Evolutionary conservation across 2,797 vertebrate species (phyloP), one percentile per base, ranked within the genome.

Genomic region (Etheostoma perlongum): DNA sequence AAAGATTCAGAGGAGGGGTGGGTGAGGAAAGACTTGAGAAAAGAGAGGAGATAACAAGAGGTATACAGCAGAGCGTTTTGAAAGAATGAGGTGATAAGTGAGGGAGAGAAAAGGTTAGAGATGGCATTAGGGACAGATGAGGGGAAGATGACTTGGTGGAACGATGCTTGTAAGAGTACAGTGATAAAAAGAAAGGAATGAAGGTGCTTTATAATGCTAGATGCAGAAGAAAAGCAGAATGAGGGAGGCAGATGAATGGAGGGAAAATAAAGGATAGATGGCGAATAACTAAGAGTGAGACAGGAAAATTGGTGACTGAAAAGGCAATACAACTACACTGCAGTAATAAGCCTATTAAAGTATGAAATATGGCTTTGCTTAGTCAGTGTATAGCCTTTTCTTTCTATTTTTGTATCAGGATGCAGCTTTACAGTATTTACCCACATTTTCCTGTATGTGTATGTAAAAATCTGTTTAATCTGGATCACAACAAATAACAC

Each of bases 301-400:
- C 63, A 57, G 54, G 36, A 42, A 59, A 63, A 76, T 76, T 88
- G 78, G 74, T 84, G 80, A 80, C 81, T 86, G 79, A 86, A 88
- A 90, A 76, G 69, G 64, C 65, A 79, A 79, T 67, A 61, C 25
- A 71, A 23, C 78, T 49, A 65, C 64, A 62, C 55, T 65, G 60
- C 57, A 57, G 60, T 53, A 77, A 64, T 74, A 46, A 73, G 63
- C 40, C 11, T 46, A 57, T 69, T 74, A 72, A 67, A 79, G 67
- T 47, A 46, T 62, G 70, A 77, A 71, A 74, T 66, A 70, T 30
- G 49, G 27, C 64, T 61, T 23, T 70, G 55, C 64, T 79, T 49
- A 40, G 54, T 68, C 74, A 15, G 30, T 30, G 16, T 63, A 13
- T 10, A 21, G n/a, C 7, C 11, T 47, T 58, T 54, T 42, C 14